Base-by-base conservation (phyloP, 1,140 invertebrate genomes). In the Philopotamus ludificatus region DNA sequence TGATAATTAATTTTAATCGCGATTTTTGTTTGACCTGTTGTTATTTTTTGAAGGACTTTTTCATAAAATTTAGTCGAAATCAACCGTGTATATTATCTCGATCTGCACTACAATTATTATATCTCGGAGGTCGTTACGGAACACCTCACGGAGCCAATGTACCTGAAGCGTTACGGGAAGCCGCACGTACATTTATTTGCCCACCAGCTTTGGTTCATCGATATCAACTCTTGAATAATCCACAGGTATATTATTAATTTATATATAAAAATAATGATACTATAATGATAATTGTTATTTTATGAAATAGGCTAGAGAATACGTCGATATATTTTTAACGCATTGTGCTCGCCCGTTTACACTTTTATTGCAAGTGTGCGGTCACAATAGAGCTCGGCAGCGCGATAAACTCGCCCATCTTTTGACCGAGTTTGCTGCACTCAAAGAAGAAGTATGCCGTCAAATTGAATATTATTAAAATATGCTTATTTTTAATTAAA, bases 301-400 rank as follows among this genome's bases (percentile, higher is more conserved):
- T 20, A 16, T 15, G 44, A 8, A 47, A 15, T 47, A 90, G 82
- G 89, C 89, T 1, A 90, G 89, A 74, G 90, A 94, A 63, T 93
- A 90, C 75, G 85, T 97, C 0, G 94, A 98, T 71, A 88, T 87
- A 23, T 97, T 98, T 79, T 84, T 98, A 45, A 84, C 83, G 12
- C 90, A 92, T 66, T 96, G 94, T 59, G 87, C 91, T n/a, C 85
- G 89, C 18, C 89, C 95, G 7, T 94, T 98, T 74, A 89, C 88
- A 10, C 88, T 85, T 65, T 81, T 98, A 21, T 82, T 98, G n/a
- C 91, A 95, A 73, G 86, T 95, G 41, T 94, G 90, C 73, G 95
- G 96, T 1, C 94, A 97, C 74, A 99, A 98, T 81, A 81, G 94
- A 66, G 95, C 96, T 1, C 81, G 96, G 25, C 95, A 98, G 77